Base-by-base conservation (phyloP, 2,888 invertebrate species). In the Euplexia lucipara region DNA sequence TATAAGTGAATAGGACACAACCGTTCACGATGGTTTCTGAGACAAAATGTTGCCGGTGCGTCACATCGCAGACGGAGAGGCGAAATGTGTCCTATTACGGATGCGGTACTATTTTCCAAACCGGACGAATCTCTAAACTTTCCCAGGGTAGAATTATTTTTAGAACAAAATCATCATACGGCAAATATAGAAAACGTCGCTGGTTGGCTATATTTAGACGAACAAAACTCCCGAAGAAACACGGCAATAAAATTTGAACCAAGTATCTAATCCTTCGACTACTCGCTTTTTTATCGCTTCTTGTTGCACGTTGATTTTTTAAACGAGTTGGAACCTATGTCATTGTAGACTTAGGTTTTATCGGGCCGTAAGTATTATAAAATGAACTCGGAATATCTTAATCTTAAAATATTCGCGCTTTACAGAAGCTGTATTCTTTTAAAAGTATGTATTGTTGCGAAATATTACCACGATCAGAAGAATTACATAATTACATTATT, bases 1-100 rank as follows among this genome's bases (percentile, higher is more conserved):
- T 57, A 68, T 69, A 65, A 74, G 70, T 81, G 75, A 82, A 75
- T 69, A 70, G 76, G 79, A 83, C 90, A 90, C 93, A 88, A 89
- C 92, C 91, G 88, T 81, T 79, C 90, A 74, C 89, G 83, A 65
- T 84, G 88, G 83, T 86, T 87, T 82, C 90, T 83, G 83, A 86
- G 86, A 87, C 87, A 87, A 86, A 92, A 88, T 92, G 92, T 88
- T 85, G 73, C 72, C 74, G 75, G 72, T 66, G 73, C 75, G 75
- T 60, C 72, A 66, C 26, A 26, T 26, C 26, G 2, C 26, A 5
- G 26, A 5, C 68, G 54, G 77, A 69, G 70, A 69, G 60, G 67
- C 61, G 67, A 71, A 78, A 73, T 68, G 76, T 71, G 60, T 66
- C 74, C 48, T 72, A 49, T 51, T 70, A 77, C 77, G 86, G 88